A percentile compares a stretch with the other conserved stretches of the same genome.
Conservation (phyloP, 2,797 vertebrate genomes). For the Sus cebifrons region DNA sequence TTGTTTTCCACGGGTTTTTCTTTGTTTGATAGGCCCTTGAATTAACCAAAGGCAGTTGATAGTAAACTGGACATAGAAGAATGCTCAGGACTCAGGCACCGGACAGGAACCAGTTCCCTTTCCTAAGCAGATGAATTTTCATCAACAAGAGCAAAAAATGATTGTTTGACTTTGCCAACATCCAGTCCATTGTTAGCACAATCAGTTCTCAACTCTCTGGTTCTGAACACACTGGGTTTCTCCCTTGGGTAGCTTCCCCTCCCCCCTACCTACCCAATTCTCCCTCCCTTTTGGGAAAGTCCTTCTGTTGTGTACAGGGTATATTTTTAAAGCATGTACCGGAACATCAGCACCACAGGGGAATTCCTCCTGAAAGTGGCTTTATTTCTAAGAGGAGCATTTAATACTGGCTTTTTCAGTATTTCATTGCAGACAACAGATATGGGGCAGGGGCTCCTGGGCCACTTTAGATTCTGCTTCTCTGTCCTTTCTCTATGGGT, state of each 20-base stretch:
- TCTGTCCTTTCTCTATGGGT: neutral
- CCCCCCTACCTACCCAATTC: neutral
- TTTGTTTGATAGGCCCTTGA: conserved; percentile 18
- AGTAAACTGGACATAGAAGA: conserved; percentile 56
- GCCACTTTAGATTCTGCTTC: neutral
- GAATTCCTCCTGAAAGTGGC: conserved; percentile 51
- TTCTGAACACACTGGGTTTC: neutral
- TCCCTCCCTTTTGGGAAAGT: conserved; percentile 42
- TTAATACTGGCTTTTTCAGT: neutral
- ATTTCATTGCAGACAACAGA: neutral
- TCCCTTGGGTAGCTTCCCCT: neutral
- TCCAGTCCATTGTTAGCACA: neutral
- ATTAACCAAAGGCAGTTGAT: neutral
- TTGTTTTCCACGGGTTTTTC: neutral
- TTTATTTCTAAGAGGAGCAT: conserved; percentile 28
- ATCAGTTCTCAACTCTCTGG: neutral
- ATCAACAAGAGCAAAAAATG: neutral
- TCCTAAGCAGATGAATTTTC: conserved; percentile 23
- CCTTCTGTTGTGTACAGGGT: conserved; percentile 34
- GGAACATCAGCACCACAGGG: conserved; percentile 57
- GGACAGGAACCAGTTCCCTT: neutral
- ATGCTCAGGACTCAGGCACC: neutral
- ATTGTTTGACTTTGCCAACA: neutral
- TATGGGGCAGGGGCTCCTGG: neutral
- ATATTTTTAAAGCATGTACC: conserved; percentile 57